Conservation (phyloP, 1,140 invertebrate genomes). For the Drosophila nebulosa region DNA sequence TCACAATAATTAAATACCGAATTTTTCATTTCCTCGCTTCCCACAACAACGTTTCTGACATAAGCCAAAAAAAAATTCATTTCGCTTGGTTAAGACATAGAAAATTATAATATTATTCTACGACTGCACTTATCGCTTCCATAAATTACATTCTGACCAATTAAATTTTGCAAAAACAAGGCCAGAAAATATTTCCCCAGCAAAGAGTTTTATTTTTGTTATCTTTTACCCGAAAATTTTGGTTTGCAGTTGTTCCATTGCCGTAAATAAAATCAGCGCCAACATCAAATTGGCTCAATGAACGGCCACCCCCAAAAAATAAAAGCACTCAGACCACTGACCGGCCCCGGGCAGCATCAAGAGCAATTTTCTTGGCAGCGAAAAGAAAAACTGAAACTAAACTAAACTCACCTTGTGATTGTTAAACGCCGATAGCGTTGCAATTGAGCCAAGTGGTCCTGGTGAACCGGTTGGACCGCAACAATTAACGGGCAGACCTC, state of each 20-base stretch:
- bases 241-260: not conserved
- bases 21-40: too few species aligned
- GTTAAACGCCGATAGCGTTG: constrained; percentile 90
- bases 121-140: not conserved
- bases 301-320: not conserved
- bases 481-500: constrained; percentile 87
- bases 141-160: not conserved
- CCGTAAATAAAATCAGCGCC: not conserved
- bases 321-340: not conserved
- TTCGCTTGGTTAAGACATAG: not conserved
- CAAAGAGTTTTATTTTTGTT: not conserved
- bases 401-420: constrained; percentile 85
- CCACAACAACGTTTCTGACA: too few species aligned
- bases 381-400: constrained; percentile 47
- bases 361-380: constrained; percentile 25
- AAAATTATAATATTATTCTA: not conserved
- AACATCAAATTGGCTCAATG: not conserved
- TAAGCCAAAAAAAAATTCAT: too few species aligned
- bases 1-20: too few species aligned
- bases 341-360: not conserved
- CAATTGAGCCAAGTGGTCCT: constrained; percentile 90
- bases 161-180: not conserved
- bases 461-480: constrained; percentile 89
- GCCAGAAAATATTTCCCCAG: not conserved
- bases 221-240: not conserved